A percentile compares a stretch with the other conserved stretches of the same genome.
Conservation (phyloP, 2,888 invertebrate species). For the Stictocephala bisonia region DNA sequence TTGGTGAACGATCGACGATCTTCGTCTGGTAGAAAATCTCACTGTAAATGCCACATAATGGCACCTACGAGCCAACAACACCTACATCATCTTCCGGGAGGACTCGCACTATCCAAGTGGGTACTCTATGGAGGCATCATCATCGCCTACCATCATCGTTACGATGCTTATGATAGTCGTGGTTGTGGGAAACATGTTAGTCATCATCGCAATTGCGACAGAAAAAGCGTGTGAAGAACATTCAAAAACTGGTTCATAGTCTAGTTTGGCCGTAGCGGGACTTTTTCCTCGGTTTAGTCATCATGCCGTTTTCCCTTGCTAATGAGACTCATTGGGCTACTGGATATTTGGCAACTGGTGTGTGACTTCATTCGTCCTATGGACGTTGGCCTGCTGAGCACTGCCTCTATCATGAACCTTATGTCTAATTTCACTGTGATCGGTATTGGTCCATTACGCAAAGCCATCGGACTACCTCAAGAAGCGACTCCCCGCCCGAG, state of each 20-base stretch:
- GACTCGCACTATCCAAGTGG: slow-evolving; percentile 84
- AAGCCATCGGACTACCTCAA: slow-evolving; percentile 94
- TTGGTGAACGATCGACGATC: slow-evolving; percentile 54
- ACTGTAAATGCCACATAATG: slow-evolving; percentile 67
- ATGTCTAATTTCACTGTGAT: slow-evolving; percentile 95
- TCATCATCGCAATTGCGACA: slow-evolving; percentile 95
- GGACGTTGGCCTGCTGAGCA: slow-evolving; percentile 95
- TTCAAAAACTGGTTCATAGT: slow-evolving; percentile 99
- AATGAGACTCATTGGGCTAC: slow-evolving; percentile 98
- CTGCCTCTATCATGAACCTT: slow-evolving; percentile 97
- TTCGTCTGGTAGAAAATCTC: slow-evolving; percentile 49
- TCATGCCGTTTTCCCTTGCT: slow-evolving; percentile 97
- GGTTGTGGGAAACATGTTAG: slow-evolving; percentile 95
- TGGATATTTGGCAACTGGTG: slow-evolving; percentile 98
- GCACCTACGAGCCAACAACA: slow-evolving; percentile 67
- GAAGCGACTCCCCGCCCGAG: slow-evolving; percentile 90
- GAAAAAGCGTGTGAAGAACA: slow-evolving; percentile 95
- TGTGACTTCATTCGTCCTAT: slow-evolving; percentile 96
- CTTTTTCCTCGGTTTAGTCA: slow-evolving; percentile 92
- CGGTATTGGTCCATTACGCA: slow-evolving; percentile 98
- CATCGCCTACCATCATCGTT: slow-evolving; percentile 89
- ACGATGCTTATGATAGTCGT: slow-evolving; percentile 95
- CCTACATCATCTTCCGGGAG: slow-evolving; percentile 68
- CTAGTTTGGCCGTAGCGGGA: slow-evolving; percentile 95
- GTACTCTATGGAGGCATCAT: slow-evolving; percentile 90